Evolutionary conservation across 1,140 invertebrate species (phyloP), one percentile per base, ranked within the genome.

Genomic region (Drosophila novamexicana): DNA sequence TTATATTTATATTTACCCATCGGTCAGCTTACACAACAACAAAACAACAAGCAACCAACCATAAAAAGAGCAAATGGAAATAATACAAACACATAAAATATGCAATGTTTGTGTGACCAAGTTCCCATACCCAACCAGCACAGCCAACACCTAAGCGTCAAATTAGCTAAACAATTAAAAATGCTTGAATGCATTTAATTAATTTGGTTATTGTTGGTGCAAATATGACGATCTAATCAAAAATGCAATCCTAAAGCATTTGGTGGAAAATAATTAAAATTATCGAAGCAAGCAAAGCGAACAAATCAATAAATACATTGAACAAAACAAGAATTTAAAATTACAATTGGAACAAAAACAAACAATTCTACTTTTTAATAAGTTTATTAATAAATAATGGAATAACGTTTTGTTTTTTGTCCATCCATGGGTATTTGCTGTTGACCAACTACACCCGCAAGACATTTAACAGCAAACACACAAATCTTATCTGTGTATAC

Each of bases 151-250:
- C 37, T 64, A 89, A 89, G 50, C 80, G 81, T 40, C 47, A 84
- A 84, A 88, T 88, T 89, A 84, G 77, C 85, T 81, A 75, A 86
- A 64, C 85, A 89, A 89, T 89, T 75, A 89, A 89, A 89, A 89
- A 89, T 89, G 84, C 84, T 89, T 89, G 84, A 89, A 90, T 81
- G 85, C 74, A 84, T 90, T 89, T 89, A 89, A 89, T 89, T 89
- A 89, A 74, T 73, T 88, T 89, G 75, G 67, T 81, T 74, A 89
- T 89, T 89, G 77, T 63, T 70, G 66, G 63, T 52, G 58, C 84
- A 75, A 88, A 79, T 82, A 76, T 76, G 52, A 76, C 54, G 52
- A 77, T 74, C 84, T 89, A 88, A 88, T 88, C 84, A 89, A 89
- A 88, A 83, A 89, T 88, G 69, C 83, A 77, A 68, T 82, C 44